Conservation (phyloP, 2,888 invertebrate species). For the Nymphalis urticae region DNA sequence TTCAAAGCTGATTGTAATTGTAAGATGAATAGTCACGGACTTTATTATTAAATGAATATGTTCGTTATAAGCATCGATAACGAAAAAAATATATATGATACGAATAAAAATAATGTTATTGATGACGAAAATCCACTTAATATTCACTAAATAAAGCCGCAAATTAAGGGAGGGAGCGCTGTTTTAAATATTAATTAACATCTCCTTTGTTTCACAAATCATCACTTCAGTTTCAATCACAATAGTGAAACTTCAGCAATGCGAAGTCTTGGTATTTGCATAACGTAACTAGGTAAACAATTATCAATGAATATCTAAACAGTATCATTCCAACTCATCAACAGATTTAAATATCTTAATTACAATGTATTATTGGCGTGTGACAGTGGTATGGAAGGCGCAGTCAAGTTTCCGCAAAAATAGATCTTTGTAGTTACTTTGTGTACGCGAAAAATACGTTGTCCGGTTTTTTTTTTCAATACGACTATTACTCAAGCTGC, state of each 20-base stretch:
- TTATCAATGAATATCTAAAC: slow-evolving; percentile 8
- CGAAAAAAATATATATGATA: not conserved
- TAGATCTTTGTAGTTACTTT: too few relatives aligned
- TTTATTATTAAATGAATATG: not conserved
- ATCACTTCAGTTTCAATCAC: slow-evolving; percentile 48
- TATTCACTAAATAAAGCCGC: slow-evolving; percentile 38
- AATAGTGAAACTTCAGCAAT: slow-evolving; percentile 30
- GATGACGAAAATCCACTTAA: slow-evolving; percentile 25
- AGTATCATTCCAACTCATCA: not conserved
- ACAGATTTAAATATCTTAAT: not conserved
- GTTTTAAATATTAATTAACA: slow-evolving; percentile 47
- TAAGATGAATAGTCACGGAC: too few relatives aligned
- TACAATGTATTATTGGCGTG: not conserved
- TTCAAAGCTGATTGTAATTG: too few relatives aligned
- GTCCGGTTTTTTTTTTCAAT: too few relatives aligned
- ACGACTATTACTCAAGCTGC: too few relatives aligned
- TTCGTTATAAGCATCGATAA: not conserved
- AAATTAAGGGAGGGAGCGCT: slow-evolving; percentile 41
- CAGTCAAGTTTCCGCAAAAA: too few relatives aligned
- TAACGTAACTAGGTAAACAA: slow-evolving; percentile 19
- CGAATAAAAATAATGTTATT: slow-evolving; percentile 22
- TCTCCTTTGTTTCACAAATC: slow-evolving; percentile 44
- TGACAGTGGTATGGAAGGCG: too few relatives aligned
- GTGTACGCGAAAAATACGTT: too few relatives aligned
- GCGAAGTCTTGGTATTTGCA: slow-evolving; percentile 27